Conservation (phyloP, 2,888 invertebrate genomes). For the Acleris laterana region DNA sequence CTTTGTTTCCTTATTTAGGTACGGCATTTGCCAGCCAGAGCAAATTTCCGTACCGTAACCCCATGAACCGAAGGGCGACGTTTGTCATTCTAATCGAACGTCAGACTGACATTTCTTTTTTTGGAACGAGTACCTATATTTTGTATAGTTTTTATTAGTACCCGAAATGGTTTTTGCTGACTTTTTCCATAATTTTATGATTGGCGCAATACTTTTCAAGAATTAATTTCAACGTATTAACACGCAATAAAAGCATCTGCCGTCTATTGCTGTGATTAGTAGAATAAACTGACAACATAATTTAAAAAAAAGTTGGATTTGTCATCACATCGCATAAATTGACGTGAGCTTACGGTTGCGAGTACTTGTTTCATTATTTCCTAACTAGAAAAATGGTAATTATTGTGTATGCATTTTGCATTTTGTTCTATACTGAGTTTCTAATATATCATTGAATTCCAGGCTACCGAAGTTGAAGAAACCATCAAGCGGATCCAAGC, state of each 20-base stretch:
- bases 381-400: constrained; percentile 42
- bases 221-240: not conserved
- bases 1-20: constrained; percentile 32
- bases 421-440: not conserved
- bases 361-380: constrained; percentile 3
- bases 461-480: constrained; percentile 97
- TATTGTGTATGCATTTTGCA: not conserved
- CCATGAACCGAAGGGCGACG: constrained; percentile 3
- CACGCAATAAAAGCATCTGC: not conserved
- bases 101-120: constrained; percentile 23
- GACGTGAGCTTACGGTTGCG: constrained; percentile 12
- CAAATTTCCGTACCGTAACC: constrained; percentile 19
- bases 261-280: not conserved
- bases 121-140: constrained; percentile 27
- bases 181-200: not conserved
- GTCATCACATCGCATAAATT: constrained; percentile 24
- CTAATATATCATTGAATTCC: constrained; percentile 47
- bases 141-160: constrained; percentile 36
- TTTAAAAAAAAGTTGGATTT: constrained; percentile 20
- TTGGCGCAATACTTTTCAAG: not conserved
- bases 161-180: constrained; percentile 4
- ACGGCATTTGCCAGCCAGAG: constrained; percentile 12
- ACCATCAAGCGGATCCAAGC: constrained; percentile 98
- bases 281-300: not conserved
- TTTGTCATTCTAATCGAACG: constrained; percentile 13